phyloP scores from a whole-genome alignment of 64 coral and sea anemone species.

The Actinia tenebrosa region DNA sequence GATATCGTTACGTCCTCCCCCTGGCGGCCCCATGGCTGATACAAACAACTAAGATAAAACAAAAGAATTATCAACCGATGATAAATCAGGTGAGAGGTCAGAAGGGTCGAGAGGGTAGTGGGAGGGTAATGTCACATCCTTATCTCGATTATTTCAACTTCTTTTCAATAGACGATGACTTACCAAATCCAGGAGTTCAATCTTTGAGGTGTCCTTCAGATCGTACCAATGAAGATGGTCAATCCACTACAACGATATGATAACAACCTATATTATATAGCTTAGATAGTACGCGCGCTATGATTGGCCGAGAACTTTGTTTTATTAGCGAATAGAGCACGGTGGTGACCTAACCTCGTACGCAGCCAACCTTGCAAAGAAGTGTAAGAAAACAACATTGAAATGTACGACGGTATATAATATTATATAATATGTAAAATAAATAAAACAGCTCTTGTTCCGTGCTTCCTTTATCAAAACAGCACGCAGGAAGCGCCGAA shows the following conservation, averaged over 20 bases:
- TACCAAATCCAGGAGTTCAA: slow-evolving; percentile 94
- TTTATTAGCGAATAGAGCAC: too few species aligned
- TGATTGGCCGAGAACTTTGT: too few species aligned
- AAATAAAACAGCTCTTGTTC: too few species aligned
- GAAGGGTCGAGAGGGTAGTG: background rate
- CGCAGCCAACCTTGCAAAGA: too few species aligned
- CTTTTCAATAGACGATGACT: background rate
- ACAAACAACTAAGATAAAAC: slow-evolving; percentile 71
- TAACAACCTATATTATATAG: background rate
- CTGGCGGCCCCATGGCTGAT: slow-evolving; percentile 94
- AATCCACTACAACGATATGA: slow-evolving; percentile 49
- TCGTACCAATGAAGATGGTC: slow-evolving; percentile 98
- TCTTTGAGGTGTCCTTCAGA: slow-evolving; percentile 90
- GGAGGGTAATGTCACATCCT: background rate
- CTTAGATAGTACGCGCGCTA: background rate
- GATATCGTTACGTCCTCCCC: slow-evolving; percentile 94
- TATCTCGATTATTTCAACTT: too few species aligned
- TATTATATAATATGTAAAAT: too few species aligned
- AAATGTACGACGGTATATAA: too few species aligned
- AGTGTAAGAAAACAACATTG: too few species aligned
- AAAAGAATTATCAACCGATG: background rate
- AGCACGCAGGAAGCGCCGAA: too few species aligned
- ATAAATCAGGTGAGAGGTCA: too few species aligned
- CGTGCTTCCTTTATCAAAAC: too few species aligned
- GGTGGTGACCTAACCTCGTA: too few species aligned